Percentiles rank a stretch among this genome's conserved stretches.
Evolutionary conservation across 2,888 invertebrate species (phyloP).

Genomic region (Carcina quercana): DNA sequence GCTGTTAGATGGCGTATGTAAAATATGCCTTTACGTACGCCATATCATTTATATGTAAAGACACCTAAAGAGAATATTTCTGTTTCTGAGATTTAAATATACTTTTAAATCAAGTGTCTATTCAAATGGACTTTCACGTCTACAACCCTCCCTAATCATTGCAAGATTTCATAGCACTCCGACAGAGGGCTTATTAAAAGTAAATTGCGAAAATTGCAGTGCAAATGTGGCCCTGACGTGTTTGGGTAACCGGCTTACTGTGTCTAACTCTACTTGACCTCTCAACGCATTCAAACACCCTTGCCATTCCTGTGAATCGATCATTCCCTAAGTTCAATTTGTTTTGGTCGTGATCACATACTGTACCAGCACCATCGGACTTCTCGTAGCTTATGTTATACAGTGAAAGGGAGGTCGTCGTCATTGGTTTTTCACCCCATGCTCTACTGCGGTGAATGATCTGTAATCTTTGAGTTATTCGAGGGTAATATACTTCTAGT

Average conservation of each 20-base stretch:
- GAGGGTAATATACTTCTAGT: conserved; percentile 46
- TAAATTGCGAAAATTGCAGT: conserved; percentile 71
- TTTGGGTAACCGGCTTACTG: conserved; percentile 55
- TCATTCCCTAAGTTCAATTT: conserved; percentile 24
- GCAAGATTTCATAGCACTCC: conserved; percentile 52
- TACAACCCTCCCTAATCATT: conserved; percentile 27
- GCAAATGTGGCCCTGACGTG: conserved; percentile 63
- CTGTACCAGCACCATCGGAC: conserved; percentile 27
- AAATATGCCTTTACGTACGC: too few species aligned
- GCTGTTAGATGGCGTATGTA: too few species aligned
- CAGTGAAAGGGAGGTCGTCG: conserved; percentile 22
- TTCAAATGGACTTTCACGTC: too few species aligned
- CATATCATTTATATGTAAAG: too few species aligned
- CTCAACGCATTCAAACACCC: conserved; percentile 14
- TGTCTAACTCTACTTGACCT: conserved; percentile 28
- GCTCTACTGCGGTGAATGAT: conserved; percentile 36
- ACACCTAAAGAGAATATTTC: too few species aligned
- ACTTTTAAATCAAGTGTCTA: too few species aligned
- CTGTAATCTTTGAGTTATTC: conserved; percentile 61
- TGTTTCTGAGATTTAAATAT: too few species aligned
- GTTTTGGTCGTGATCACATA: conserved; percentile 19
- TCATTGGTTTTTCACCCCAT: conserved; percentile 9
- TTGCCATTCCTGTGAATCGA: too few species aligned
- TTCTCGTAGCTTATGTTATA: conserved; percentile 21
- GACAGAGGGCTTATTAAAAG: conserved; percentile 66